Conservation (phyloP, 2,113 vertebrate genomes). For the Otocyon megalotis region DNA sequence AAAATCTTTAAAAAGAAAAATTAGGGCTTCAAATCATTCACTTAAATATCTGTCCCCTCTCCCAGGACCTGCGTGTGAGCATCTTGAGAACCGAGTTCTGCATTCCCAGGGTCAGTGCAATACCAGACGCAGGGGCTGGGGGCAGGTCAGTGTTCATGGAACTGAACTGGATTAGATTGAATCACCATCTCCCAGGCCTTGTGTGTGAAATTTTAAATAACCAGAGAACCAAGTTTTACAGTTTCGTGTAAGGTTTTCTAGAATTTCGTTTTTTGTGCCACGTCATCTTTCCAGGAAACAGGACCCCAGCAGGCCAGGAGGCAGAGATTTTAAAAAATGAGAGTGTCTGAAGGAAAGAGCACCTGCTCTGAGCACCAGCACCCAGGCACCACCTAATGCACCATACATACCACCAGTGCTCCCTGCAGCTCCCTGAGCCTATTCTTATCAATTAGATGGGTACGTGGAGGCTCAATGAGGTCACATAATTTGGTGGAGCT, state of each 20-base stretch:
- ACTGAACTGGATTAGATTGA: not conserved
- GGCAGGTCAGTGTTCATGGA: not conserved
- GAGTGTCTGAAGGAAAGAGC: not conserved
- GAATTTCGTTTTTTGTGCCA: not conserved
- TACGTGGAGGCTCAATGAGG: not conserved
- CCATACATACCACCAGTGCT: not conserved
- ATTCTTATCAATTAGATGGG: not conserved
- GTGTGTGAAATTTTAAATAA: not conserved
- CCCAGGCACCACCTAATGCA: no score
- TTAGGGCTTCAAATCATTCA: not conserved
- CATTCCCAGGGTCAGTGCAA: not conserved
- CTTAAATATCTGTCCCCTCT: not conserved
- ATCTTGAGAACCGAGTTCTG: not conserved
- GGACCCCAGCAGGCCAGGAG: not conserved
- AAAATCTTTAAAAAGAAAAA: no score
- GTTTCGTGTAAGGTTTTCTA: not conserved
- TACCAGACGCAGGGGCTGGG: not conserved
- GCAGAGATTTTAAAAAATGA: not conserved
- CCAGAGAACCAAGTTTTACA: not conserved
- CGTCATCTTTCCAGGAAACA: not conserved
- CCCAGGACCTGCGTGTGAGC: no score
- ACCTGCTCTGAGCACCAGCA: not conserved
- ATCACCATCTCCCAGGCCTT: not conserved
- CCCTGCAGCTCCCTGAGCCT: not conserved
- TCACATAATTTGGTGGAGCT: not conserved